Evolutionary conservation across 2,113 vertebrate species (phyloP).

Genomic region (Actinemys pallida): DNA sequence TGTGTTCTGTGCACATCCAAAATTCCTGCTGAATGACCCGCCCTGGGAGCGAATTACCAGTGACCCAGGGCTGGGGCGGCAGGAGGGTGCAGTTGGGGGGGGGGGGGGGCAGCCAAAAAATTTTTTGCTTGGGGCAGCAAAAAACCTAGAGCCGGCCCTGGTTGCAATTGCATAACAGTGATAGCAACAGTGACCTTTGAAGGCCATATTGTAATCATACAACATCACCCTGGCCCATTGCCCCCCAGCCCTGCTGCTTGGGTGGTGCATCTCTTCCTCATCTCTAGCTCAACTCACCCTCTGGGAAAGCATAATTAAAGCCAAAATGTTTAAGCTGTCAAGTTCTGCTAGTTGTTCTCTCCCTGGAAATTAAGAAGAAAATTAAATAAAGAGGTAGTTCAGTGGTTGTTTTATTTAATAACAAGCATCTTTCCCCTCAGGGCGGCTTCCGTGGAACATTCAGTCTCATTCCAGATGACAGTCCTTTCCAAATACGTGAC

Average conservation of each 20-base stretch:
- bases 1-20: no score
- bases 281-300: neutral
- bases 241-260: neutral
- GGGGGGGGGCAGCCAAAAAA: no score
- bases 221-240: no score
- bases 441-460: conserved; percentile 82
- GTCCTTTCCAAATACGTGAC: conserved; percentile 76
- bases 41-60: no score
- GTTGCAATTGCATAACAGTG: no score
- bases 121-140: no score
- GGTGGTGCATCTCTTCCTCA: neutral
- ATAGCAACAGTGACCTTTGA: no score
- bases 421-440: conserved; percentile 50
- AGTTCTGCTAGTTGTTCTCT: neutral
- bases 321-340: neutral
- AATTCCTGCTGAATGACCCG: no score
- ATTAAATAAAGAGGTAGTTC: neutral
- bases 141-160: no score
- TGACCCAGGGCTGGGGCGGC: no score
- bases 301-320: neutral
- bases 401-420: neutral
- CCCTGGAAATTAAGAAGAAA: neutral
- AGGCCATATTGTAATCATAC: no score
- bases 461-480: conserved; percentile 67
- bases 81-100: no score